Base-by-base conservation (phyloP, 1,140 invertebrate genomes). In the Drosophila tristis region DNA sequence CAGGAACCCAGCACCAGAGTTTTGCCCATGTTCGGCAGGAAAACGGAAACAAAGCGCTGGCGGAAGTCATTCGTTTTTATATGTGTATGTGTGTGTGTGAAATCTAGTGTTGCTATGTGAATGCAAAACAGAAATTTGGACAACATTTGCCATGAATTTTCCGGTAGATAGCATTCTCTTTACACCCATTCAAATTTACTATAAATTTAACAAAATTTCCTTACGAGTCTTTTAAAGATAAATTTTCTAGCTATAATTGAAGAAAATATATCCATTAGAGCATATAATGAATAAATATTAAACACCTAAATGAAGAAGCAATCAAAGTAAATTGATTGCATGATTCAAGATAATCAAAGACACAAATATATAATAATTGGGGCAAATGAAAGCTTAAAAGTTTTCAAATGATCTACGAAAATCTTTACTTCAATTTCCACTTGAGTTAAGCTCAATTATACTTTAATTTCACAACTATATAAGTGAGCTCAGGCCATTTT, bases 11-110 rank as follows among this genome's bases (percentile, higher is more conserved):
- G 50, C n/a, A 48, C 57, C 80, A 71, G 60, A 67, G 48, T 76
- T 60, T 75, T 79, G 45, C 56, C 61, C 71, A 76, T 78, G 74
- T 74, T 73, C 61, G 60, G 58, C 49, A 62, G 57, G 73, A 47
- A 61, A 81, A 78, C 78, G 82, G 74, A 86, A 86, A 71, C 81
- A 82, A 87, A 79, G 70, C 75, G 57, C 70, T 67, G 57, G 74
- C 82, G 82, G 82, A 86, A 75, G 82, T 74, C 81, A 86, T 86
- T 86, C 78, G 87, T 79, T 87, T 78, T 74, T 60, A 57, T 78
- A 44, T 64, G 75, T 63, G 47, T 48, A 39, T 77, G 48, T 35
- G 35, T 51, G 39, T 68, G 43, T 60, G 43, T 65, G 51, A 25
- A 25, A 7, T 8, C 59, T 58, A 48, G 49, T 66, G 35, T 39